Base-by-base conservation (phyloP, 2,888 invertebrate species). In the Cantharis nigra region DNA sequence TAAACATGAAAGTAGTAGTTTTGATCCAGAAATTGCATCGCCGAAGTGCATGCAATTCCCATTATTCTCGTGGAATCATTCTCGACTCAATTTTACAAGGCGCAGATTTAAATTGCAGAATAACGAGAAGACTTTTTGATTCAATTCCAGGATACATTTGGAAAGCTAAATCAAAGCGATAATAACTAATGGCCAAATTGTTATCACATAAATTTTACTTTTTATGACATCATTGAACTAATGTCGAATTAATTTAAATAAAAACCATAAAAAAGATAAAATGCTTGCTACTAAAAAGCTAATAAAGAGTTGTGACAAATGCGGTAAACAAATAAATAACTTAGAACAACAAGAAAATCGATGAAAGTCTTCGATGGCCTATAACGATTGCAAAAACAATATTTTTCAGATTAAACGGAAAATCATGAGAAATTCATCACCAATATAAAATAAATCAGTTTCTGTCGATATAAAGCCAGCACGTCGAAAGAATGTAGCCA, bases 401-500 rank as follows among this genome's bases (percentile, higher is more conserved):
- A 69, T 74, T 74, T 74, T 74, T 74, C 69, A 72, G 70, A 72
- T 75, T 72, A 75, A 75, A 75, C 49, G 70, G 69, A 75, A 75
- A 75, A 78, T 72, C 78, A 75, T 75, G 78, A 77, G 72, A 78
- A 78, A 78, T 78, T 78, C 75, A 78, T 78, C 70, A 75, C 78
- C 72, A 70, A 72, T 76, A 73, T 78, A 65, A 78, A 73, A 78
- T 78, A 78, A 78, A 78, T 78, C 78, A 76, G 74, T 64, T 23
- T 65, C 76, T 78, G 76, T 76, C 78, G 73, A 76, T 78, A 78
- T 75, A 78, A 78, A 78, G 71, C 76, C 64, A 73, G 70, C 78
- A 78, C 72, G 78, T 78, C 71, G 75, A 78, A 78, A 78, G 78
- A 78, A 78, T 78, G 71, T 76, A 78, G 71, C 76, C 73, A 74